Evolutionary conservation across 2,888 invertebrate species (phyloP).

Genomic region (Ectobius pallidus): DNA sequence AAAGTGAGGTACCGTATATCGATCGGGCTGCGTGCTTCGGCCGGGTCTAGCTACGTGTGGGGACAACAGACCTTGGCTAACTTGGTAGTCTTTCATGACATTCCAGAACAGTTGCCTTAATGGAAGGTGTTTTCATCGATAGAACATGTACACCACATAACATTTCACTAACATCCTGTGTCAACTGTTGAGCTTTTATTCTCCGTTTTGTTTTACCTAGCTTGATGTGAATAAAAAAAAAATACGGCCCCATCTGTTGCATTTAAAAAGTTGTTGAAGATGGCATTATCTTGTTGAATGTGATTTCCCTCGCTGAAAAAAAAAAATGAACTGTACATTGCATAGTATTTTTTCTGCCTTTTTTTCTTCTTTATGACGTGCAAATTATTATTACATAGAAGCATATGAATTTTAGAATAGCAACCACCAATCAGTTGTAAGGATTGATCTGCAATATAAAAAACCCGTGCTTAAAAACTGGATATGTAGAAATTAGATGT

Average conservation of each 20-base stretch:
- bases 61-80: conserved; percentile 29
- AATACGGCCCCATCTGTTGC: conserved; percentile 43
- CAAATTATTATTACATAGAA: conserved; percentile 35
- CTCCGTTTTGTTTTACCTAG: conserved; percentile 39
- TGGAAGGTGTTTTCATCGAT: conserved; percentile 35
- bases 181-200: conserved; percentile 37
- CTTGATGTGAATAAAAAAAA: conserved; percentile 44
- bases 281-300: conserved; percentile 42
- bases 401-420: conserved; percentile 43
- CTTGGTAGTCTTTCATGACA: conserved; percentile 39
- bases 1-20: background rate
- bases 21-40: conserved; percentile 24
- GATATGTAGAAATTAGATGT: conserved; percentile 48
- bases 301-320: conserved; percentile 42
- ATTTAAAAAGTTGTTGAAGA: conserved; percentile 44
- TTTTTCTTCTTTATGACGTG: conserved; percentile 30
- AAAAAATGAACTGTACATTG: conserved; percentile 43
- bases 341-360: conserved; percentile 42
- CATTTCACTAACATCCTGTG: conserved; percentile 39
- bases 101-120: conserved; percentile 46
- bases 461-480: conserved; percentile 44
- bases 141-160: conserved; percentile 40
- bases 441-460: conserved; percentile 42
- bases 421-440: conserved; percentile 41
- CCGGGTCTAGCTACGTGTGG: conserved; percentile 24